Conservation (phyloP, 2,888 invertebrate genomes). For the Pyrgus malvae region DNA sequence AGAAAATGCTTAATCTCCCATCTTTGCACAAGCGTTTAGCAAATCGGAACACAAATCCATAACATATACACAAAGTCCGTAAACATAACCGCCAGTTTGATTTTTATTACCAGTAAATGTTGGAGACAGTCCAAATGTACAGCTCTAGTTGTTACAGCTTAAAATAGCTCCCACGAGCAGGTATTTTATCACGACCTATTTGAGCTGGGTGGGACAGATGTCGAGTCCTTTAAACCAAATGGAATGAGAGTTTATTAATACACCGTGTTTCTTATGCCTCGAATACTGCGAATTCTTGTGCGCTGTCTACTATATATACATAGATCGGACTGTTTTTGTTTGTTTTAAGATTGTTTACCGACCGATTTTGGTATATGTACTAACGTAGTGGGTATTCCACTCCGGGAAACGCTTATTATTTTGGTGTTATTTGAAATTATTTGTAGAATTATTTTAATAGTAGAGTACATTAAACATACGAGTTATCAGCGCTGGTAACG, state of each 20-base stretch:
- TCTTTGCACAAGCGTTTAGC: not conserved
- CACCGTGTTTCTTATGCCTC: slow-evolving; percentile 2
- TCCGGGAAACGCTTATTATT: too few species aligned
- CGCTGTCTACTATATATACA: slow-evolving; percentile 1
- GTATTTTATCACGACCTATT: slow-evolving; percentile 66
- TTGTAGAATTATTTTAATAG: too few species aligned
- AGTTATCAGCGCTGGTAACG: slow-evolving; percentile 3
- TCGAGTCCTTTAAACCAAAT: slow-evolving; percentile 36
- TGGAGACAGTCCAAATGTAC: slow-evolving; percentile 71
- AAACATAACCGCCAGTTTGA: slow-evolving; percentile 35
- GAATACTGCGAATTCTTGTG: slow-evolving; percentile 13
- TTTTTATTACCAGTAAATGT: slow-evolving; percentile 48
- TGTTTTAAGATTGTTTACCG: slow-evolving; percentile 4
- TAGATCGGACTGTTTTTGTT: slow-evolving; percentile 13
- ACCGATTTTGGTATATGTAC: slow-evolving; percentile 10
- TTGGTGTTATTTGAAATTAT: too few species aligned
- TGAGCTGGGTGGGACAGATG: slow-evolving; percentile 54
- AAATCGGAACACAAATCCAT: not conserved
- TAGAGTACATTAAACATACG: not conserved
- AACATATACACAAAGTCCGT: slow-evolving; percentile 7
- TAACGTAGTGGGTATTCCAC: too few species aligned
- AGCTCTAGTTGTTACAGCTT: slow-evolving; percentile 62
- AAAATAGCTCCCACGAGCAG: slow-evolving; percentile 56
- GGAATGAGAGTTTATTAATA: slow-evolving; percentile 22
- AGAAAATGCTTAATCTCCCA: too few species aligned